phyloP scores from a whole-genome alignment of 2,888 invertebrate genomes.

The Trichopria drosophilae region DNA sequence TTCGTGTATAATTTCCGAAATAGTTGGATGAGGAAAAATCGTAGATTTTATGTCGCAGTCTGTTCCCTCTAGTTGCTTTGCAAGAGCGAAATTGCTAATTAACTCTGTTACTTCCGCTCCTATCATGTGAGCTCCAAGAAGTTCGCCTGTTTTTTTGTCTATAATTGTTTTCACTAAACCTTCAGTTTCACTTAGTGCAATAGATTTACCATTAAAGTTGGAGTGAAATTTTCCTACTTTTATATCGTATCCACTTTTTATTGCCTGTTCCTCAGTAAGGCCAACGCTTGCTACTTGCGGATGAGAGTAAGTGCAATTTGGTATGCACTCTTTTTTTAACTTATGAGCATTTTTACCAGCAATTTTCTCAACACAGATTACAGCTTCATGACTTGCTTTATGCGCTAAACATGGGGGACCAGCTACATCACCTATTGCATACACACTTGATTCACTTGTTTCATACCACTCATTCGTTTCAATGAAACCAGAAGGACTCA shows the following conservation, averaged over 20 bases:
- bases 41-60: constrained; percentile 12
- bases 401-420: constrained; percentile 17
- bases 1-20: constrained; percentile 16
- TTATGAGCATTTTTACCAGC: constrained; percentile 10
- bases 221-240: constrained; percentile 17
- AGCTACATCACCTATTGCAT: constrained; percentile 21
- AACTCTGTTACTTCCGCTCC: constrained; percentile 17
- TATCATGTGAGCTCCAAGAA: constrained; percentile 16
- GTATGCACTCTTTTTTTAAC: constrained; percentile 8
- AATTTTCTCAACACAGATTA: constrained; percentile 8
- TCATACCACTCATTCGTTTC: not conserved
- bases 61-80: constrained; percentile 15
- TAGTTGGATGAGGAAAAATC: constrained; percentile 17
- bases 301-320: constrained; percentile 13
- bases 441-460: constrained; percentile 18
- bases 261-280: constrained; percentile 10
- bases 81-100: constrained; percentile 9
- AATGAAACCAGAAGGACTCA: not conserved
- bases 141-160: constrained; percentile 11
- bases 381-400: constrained; percentile 17
- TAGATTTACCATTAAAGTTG: constrained; percentile 11
- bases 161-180: constrained; percentile 15
- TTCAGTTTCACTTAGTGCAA: constrained; percentile 14
- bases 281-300: constrained; percentile 15
- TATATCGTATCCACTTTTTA: constrained; percentile 6